Conservation (phyloP, 2,797 vertebrate species). For the Leptoclinus maculatus region DNA sequence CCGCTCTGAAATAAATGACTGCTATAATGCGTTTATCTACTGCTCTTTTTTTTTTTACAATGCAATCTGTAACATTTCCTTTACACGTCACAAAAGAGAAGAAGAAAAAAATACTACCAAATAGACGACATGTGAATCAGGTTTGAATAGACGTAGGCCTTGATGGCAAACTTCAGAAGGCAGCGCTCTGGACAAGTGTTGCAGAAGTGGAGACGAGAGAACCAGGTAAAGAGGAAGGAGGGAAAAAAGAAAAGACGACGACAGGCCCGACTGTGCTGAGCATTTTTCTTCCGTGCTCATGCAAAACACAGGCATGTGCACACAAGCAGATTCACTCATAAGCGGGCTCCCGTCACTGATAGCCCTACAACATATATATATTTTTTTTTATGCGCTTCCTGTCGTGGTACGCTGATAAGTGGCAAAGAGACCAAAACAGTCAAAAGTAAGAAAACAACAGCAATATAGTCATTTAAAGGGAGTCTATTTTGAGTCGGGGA, state of each 20-base stretch:
- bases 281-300: conserved; percentile 55
- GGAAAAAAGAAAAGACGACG: conserved; percentile 5
- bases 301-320: conserved; percentile 57
- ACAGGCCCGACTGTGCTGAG: conserved; percentile 63
- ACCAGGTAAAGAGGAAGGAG: conserved; percentile 15
- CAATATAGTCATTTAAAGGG: conserved; percentile 86
- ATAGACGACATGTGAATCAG: conserved; percentile 32
- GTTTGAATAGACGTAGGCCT: conserved; percentile 33
- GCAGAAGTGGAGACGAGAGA: conserved; percentile 57
- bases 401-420: conserved; percentile 83
- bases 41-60: not conserved
- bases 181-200: conserved; percentile 62
- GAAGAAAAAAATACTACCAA: conserved; percentile 25
- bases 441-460: conserved; percentile 84
- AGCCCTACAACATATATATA: conserved; percentile 72
- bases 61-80: conserved; percentile 30
- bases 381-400: conserved; percentile 74
- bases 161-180: conserved; percentile 63
- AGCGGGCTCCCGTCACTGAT: conserved; percentile 76
- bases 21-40: conserved; percentile 14
- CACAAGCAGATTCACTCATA: conserved; percentile 54
- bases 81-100: not conserved
- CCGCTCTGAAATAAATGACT: conserved; percentile 29
- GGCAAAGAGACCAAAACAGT: conserved; percentile 80
- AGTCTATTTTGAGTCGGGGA: conserved; percentile 87